Evolutionary conservation across 2,888 invertebrate species (phyloP).

Genomic region (Mesorhabditis spiculigera): DNA sequence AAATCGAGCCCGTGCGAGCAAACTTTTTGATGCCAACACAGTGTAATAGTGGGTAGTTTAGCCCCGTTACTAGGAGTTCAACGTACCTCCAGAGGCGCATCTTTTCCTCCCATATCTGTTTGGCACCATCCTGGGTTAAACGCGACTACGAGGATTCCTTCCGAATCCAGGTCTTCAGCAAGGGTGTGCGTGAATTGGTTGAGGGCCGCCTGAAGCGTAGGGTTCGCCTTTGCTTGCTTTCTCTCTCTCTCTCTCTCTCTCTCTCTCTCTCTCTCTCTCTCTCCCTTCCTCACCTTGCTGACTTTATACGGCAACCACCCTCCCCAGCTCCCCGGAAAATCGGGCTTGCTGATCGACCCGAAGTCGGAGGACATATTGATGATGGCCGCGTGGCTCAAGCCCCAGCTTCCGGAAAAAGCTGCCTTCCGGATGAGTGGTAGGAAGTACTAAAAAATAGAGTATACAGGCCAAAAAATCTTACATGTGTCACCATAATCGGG

Average conservation of each 20-base stretch:
- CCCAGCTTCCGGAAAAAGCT: background rate
- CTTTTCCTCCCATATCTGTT: conserved; percentile 35
- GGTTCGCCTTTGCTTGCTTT: background rate
- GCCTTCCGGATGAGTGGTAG: conserved; percentile 24
- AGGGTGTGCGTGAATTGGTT: conserved; percentile 38
- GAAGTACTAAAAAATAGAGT: conserved; percentile 10
- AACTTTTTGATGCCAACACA: too few species aligned
- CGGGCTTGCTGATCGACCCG: conserved; percentile 17
- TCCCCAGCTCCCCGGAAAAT: conserved; percentile 18
- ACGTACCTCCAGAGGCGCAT: too few species aligned
- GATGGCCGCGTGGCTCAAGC: conserved; percentile 13
- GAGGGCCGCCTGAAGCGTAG: conserved; percentile 28
- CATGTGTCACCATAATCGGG: conserved; percentile 80
- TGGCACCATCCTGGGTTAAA: conserved; percentile 45
- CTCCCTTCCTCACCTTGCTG: conserved; percentile 18
- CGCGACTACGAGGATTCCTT: conserved; percentile 31
- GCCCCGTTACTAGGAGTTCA: too few species aligned
- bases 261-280: too few species aligned
- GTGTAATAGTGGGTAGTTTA: too few species aligned
- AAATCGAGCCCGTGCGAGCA: too few species aligned
- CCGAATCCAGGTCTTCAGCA: conserved; percentile 22
- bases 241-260: background rate
- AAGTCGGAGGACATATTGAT: conserved; percentile 25
- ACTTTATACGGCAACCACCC: conserved; percentile 25
- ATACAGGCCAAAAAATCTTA: conserved; percentile 55